These are phyloP conservation scores for Plecotus auritus DNA, from an alignment of 2,113 vertebrate genomes.

Conservation along the genomic window DNA sequence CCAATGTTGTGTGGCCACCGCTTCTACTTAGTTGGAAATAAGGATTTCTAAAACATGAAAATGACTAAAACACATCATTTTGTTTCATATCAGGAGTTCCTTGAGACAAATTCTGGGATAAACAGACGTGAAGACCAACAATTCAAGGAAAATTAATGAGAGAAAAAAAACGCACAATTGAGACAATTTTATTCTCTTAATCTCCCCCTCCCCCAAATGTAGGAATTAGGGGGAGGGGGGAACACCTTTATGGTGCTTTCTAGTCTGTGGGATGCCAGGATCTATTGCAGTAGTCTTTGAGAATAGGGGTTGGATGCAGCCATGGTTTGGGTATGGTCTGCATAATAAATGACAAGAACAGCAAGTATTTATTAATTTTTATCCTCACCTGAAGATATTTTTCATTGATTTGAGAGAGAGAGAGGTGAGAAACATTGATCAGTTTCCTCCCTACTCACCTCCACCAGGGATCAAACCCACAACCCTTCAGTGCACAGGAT, in stretches of 20 bases:
- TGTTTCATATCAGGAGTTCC: background rate
- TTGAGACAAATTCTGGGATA: background rate
- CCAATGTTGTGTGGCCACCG: background rate
- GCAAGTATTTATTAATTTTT: background rate
- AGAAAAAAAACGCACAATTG: background rate
- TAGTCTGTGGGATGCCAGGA: background rate
- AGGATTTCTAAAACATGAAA: background rate
- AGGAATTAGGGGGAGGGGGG: background rate
- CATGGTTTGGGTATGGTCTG: background rate
- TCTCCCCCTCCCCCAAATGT: background rate
- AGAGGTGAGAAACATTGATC: too few species aligned
- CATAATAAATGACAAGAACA: background rate
- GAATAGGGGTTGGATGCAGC: background rate
- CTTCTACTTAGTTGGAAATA: background rate
- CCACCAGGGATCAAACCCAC: too few species aligned
- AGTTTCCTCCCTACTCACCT: too few species aligned
- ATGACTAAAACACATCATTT: background rate
- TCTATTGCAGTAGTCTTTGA: background rate
- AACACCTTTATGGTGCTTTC: background rate
- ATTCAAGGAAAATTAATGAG: background rate
- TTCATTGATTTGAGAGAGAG: too few species aligned
- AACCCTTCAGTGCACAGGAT: too few species aligned
- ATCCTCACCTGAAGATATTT: too few species aligned
- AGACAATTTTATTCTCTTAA: background rate
- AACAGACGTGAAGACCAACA: background rate